Percentiles rank a stretch among this genome's conserved stretches.
phyloP scores from a whole-genome alignment of 2,797 vertebrate genomes.

The Phaenicophaeus curvirostris region DNA sequence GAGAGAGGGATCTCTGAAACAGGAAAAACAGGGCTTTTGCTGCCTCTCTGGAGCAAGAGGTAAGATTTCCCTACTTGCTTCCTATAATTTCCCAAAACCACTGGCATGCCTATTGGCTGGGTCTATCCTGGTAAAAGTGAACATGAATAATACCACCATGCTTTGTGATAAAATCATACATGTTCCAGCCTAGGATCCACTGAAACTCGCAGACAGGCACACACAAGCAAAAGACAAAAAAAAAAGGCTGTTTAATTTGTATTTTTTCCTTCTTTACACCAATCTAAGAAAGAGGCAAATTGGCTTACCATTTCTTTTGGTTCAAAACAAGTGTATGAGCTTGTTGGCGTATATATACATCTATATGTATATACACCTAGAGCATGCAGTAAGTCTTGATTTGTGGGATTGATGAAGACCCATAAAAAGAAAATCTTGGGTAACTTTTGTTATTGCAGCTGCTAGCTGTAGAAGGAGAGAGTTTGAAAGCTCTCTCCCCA shows the following conservation, averaged over 20 bases:
- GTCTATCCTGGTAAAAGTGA: background rate
- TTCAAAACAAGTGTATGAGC: background rate
- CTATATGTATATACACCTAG: background rate
- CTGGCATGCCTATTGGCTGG: background rate
- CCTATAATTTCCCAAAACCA: background rate
- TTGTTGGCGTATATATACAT: background rate
- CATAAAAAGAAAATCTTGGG: background rate
- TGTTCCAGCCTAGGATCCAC: background rate
- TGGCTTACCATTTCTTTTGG: background rate
- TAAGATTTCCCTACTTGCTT: background rate
- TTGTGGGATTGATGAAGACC: background rate
- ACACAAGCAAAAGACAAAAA: background rate
- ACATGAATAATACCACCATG: background rate
- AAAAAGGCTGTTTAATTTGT: background rate
- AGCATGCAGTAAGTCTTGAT: background rate
- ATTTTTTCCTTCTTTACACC: background rate
- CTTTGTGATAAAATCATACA: background rate
- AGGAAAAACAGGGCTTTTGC: background rate
- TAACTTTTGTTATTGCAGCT: background rate
- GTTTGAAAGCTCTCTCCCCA: background rate
- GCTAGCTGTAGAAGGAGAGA: background rate
- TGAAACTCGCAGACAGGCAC: background rate
- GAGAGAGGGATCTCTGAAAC: background rate
- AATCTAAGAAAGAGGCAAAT: background rate
- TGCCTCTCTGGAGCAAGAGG: background rate